phyloP scores from a whole-genome alignment of 2,888 invertebrate genomes.

The Metellina segmentata region DNA sequence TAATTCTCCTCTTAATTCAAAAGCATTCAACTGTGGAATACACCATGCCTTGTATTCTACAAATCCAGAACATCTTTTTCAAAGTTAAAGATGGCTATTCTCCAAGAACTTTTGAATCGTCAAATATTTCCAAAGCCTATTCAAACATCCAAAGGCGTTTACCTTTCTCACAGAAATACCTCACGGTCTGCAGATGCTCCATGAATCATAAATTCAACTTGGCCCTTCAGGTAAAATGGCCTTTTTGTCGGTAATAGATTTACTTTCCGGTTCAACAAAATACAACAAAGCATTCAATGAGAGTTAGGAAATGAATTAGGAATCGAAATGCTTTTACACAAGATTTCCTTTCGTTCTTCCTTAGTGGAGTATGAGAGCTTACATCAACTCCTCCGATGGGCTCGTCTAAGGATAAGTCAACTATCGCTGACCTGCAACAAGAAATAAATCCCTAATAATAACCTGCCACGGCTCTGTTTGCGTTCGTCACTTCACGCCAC shows the following conservation, averaged over 20 bases:
- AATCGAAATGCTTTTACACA: background rate
- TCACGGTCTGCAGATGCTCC: background rate
- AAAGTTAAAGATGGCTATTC: background rate
- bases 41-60: too few species aligned
- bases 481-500: background rate
- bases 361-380: background rate
- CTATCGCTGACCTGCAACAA: background rate
- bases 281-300: background rate
- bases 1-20: too few species aligned
- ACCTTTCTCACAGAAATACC: background rate
- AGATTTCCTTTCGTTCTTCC: background rate
- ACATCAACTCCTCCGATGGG: background rate
- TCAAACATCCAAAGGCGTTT: background rate
- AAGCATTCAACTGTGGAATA: too few species aligned
- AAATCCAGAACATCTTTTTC: too few species aligned
- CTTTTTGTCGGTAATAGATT: background rate
- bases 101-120: background rate
- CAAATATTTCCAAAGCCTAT: background rate
- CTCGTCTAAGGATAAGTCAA: background rate
- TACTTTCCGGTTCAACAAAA: constrained; percentile 44
- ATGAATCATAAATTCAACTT: background rate
- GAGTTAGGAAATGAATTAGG: background rate
- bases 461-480: background rate
- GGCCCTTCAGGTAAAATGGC: background rate
- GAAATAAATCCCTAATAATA: background rate